phyloP scores from a whole-genome alignment of 92 coral and sea anemone species.

The Epizoanthus illoricatus region DNA sequence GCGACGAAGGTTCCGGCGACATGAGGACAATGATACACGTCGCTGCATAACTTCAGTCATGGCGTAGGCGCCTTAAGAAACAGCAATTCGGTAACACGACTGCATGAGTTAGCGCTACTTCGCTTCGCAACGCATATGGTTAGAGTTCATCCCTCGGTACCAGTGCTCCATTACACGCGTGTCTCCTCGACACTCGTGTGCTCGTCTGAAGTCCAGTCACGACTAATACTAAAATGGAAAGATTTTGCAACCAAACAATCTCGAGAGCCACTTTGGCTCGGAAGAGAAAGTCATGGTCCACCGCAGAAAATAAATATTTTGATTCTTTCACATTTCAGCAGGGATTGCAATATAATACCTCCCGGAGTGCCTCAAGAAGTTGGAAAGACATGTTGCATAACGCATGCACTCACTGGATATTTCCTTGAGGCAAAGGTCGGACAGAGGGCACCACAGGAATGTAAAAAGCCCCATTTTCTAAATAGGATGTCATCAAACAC shows the following conservation, averaged over 20 bases:
- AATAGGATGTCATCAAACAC: conserved; percentile 2
- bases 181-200: conserved; percentile 13
- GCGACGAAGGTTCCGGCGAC: conserved; percentile 44
- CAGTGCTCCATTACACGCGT: conserved; percentile 35
- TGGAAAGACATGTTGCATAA: conserved; percentile 1
- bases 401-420: not conserved
- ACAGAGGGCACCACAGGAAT: conserved; percentile 16
- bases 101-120: conserved; percentile 25
- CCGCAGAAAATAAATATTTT: conserved; percentile 29
- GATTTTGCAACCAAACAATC: conserved; percentile 1
- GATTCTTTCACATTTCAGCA: conserved; percentile 21
- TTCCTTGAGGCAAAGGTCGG: conserved; percentile 20
- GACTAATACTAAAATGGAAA: not conserved
- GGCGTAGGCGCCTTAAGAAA: conserved; percentile 32
- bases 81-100: conserved; percentile 44
- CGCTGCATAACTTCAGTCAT: conserved; percentile 44
- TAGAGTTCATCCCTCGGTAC: conserved; percentile 35
- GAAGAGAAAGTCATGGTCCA: conserved; percentile 29
- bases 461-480: conserved; percentile 28
- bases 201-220: conserved; percentile 3
- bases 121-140: conserved; percentile 31
- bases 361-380: not conserved
- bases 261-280: conserved; percentile 25
- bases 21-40: conserved; percentile 39
- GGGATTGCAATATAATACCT: conserved; percentile 11